Evolutionary conservation across 2,888 invertebrate genomes (phyloP).

Genomic region (Stenoptilia bipunctidactyla): DNA sequence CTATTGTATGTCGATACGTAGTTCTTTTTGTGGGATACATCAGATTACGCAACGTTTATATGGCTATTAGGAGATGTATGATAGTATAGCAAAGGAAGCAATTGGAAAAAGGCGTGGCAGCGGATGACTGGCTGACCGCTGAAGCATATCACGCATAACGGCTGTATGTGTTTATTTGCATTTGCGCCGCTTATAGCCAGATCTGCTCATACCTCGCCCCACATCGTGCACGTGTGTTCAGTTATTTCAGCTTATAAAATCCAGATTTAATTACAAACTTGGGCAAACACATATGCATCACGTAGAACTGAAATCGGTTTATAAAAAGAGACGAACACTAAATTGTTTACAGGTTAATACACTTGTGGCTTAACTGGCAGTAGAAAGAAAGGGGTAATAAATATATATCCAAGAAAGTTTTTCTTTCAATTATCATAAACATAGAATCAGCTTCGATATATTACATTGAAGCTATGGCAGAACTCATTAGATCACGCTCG

Average conservation of each 20-base stretch:
- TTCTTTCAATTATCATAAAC: too few relatives aligned
- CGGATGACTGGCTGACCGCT: slow-evolving; percentile 27
- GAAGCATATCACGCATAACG: slow-evolving; percentile 25
- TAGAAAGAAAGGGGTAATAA: too few relatives aligned
- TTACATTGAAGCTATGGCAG: slow-evolving; percentile 20
- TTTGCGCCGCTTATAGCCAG: slow-evolving; percentile 16
- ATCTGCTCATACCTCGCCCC: slow-evolving; percentile 10
- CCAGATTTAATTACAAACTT: not conserved
- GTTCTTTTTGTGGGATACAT: slow-evolving; percentile 19
- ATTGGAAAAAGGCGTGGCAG: slow-evolving; percentile 29
- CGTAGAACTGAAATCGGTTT: too few relatives aligned
- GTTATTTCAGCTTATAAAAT: not conserved
- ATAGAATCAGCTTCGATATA: too few relatives aligned
- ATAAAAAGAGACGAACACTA: too few relatives aligned
- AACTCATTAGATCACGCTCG: slow-evolving; percentile 43
- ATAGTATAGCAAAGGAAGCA: slow-evolving; percentile 23
- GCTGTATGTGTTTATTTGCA: slow-evolving; percentile 16
- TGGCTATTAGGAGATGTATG: slow-evolving; percentile 16
- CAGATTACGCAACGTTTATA: slow-evolving; percentile 19
- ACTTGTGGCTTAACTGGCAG: too few relatives aligned
- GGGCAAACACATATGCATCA: too few relatives aligned
- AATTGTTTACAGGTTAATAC: too few relatives aligned
- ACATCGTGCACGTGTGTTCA: slow-evolving; percentile 8
- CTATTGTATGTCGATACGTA: slow-evolving; percentile 24
- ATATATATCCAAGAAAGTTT: too few relatives aligned